These are phyloP conservation scores for Orchesella cincta DNA, from an alignment of 1,140 invertebrate species.

Conservation along the genomic window DNA sequence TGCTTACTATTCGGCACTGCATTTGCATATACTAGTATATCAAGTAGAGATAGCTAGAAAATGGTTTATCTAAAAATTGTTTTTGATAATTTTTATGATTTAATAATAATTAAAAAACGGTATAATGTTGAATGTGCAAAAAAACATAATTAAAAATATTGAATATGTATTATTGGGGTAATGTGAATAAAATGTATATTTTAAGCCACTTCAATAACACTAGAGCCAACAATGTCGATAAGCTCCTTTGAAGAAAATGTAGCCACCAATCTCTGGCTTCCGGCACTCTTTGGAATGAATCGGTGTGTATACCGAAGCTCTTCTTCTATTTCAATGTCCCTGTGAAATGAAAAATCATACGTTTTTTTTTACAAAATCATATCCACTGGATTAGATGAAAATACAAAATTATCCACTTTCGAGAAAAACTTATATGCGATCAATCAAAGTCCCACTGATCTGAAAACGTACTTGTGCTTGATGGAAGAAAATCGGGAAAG, in stretches of 20 bases:
- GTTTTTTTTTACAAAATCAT: too few relatives aligned
- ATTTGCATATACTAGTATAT: too few relatives aligned
- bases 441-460: slow-evolving; percentile 8
- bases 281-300: slow-evolving; percentile 60
- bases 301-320: slow-evolving; percentile 60
- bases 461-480: slow-evolving; percentile 55
- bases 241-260: slow-evolving; percentile 68
- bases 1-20: too few relatives aligned
- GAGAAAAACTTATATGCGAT: background rate
- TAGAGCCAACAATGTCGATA: slow-evolving; percentile 67
- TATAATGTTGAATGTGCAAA: too few relatives aligned
- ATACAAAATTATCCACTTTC: slow-evolving; percentile 1
- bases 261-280: slow-evolving; percentile 63
- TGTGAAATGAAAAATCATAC: slow-evolving; percentile 54
- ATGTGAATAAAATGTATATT: too few relatives aligned
- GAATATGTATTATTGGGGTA: too few relatives aligned
- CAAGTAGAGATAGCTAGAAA: too few relatives aligned
- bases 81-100: too few relatives aligned
- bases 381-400: background rate
- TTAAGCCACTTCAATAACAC: slow-evolving; percentile 57
- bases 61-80: too few relatives aligned
- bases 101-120: too few relatives aligned
- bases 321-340: slow-evolving; percentile 61
- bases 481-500: slow-evolving; percentile 63
- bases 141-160: too few relatives aligned